Evolutionary conservation across 2,113 vertebrate species (phyloP).

Genomic region (Empidonax alnorum): DNA sequence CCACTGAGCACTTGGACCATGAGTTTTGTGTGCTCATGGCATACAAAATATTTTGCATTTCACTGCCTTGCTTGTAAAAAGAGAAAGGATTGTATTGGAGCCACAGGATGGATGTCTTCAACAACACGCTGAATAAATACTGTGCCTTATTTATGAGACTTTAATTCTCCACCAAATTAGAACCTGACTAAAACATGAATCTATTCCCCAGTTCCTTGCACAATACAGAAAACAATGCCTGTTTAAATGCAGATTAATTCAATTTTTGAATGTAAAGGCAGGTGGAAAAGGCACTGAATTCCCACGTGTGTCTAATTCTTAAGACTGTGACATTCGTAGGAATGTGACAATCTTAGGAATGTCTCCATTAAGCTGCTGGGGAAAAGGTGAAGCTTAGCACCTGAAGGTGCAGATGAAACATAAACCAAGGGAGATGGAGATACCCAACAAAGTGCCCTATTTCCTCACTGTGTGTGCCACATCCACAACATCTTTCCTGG

Average conservation of each 20-base stretch:
- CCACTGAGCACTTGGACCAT: background rate
- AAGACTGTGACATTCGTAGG: background rate
- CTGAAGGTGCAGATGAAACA: background rate
- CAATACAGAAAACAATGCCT: background rate
- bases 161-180: constrained; percentile 21
- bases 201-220: constrained; percentile 9
- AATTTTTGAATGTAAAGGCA: background rate
- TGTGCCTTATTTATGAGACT: constrained; percentile 20
- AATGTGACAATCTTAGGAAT: background rate
- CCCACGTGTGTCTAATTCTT: background rate
- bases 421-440: background rate
- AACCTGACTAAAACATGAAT: constrained; percentile 37
- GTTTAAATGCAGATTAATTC: constrained; percentile 29
- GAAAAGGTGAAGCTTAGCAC: background rate
- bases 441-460: background rate
- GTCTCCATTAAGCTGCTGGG: background rate
- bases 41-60: background rate
- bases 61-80: background rate
- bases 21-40: background rate
- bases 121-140: constrained; percentile 1
- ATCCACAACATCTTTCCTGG: background rate
- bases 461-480: background rate
- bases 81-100: background rate
- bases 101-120: background rate
- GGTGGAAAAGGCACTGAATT: background rate